These are phyloP conservation scores for Chlamydotis undulata DNA, from an alignment of 2,113 vertebrate species.

Conservation along the genomic window DNA sequence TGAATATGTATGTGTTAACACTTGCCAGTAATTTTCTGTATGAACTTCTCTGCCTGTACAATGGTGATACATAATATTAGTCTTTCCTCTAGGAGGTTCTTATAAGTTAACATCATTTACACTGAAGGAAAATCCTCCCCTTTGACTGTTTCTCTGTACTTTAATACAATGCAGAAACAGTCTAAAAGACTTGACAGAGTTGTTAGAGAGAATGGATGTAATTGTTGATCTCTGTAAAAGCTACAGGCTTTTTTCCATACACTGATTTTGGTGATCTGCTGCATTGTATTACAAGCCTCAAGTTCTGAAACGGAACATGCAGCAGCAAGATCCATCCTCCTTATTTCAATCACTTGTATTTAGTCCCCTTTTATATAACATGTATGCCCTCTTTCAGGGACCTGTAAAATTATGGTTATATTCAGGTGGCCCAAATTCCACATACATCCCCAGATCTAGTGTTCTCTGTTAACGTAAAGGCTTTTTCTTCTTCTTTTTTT, in stretches of 20 bases:
- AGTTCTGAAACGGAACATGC: background rate
- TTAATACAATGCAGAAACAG: background rate
- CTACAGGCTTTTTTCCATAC: background rate
- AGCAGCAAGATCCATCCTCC: background rate
- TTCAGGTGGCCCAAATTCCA: background rate
- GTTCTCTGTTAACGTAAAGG: background rate
- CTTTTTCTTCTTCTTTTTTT: background rate
- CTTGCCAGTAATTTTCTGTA: background rate
- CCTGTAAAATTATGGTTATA: background rate
- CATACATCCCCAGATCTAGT: no score
- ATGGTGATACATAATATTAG: background rate
- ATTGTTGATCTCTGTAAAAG: background rate
- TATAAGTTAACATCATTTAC: background rate
- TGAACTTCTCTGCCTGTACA: background rate
- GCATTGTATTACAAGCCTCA: background rate
- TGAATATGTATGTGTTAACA: background rate
- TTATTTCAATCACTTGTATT: background rate
- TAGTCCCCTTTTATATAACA: background rate
- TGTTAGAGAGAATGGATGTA: background rate
- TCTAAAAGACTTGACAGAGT: background rate
- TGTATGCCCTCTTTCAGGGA: background rate
- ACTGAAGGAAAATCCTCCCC: background rate
- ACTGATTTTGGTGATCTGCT: background rate
- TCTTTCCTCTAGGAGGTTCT: background rate
- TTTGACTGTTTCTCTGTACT: background rate